Evolutionary conservation across 2,797 vertebrate species (phyloP), one percentile per base, ranked within the genome.

Genomic region (Anisognathus igniventris): DNA sequence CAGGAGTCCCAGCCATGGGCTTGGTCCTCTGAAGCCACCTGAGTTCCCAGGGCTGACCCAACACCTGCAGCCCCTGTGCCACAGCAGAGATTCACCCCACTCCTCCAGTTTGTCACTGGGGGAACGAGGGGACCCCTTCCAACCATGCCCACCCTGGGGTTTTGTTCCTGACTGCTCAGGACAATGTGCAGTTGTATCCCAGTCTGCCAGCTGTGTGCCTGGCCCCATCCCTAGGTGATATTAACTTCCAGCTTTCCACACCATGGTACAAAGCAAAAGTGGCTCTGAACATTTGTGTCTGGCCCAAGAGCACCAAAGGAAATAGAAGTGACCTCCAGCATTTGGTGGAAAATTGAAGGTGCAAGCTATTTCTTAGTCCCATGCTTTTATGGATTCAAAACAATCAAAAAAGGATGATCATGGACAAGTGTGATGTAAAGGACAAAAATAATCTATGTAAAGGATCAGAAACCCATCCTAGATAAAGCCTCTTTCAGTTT

Each of bases 401-500:
- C 33, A 56, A 54, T 14, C 2, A 27, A 35, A 81, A 54, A 56
- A 8, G 18, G 47, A 64, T 19, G 28, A 25, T 79, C 13, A 2
- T 20, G 21, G 61, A 28, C 12, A 54, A 81, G 27, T 31, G 39
- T 75, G n/a, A 73, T 75, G 27, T n/a, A 70, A 58, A 79, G n/a
- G 21, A 56, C 45, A 47, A 77, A 57, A 73, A 47, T 15, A 33
- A 51, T 68, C 75, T 31, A 13, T 20, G 28, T 25, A 45, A 56
- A 84, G 47, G 60, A 62, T 57, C 48, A 93, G 62, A 92, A 93
- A 58, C 15, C 44, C 51, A 70, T 81, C 23, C 68, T 25, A 47
- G 62, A 90, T 58, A 91, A 90, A 95, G 72, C 47, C 70, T 16
- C 84, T 76, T 88, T 94, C 61, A 86, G 44, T 7, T 74, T 54